Evolutionary conservation across 2,113 vertebrate genomes (phyloP).

Genomic region (Carollia perspicillata): DNA sequence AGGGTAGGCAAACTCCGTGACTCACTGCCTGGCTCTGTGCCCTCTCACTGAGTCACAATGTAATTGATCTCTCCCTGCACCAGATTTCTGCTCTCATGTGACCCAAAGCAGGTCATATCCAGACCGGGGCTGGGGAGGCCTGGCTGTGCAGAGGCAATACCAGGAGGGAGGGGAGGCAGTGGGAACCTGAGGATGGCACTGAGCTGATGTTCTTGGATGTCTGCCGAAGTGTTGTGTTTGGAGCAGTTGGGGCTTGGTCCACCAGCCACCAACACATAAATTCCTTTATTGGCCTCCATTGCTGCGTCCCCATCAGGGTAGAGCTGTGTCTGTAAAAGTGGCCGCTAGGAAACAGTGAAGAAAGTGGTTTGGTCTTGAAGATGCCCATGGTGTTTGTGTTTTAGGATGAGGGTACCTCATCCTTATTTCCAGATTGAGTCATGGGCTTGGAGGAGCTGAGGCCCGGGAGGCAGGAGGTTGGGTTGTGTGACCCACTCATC

Average conservation of each 20-base stretch:
- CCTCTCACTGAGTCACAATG: conserved; percentile 59
- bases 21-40: conserved; percentile 65
- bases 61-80: conserved; percentile 47
- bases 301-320: background rate
- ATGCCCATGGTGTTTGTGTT: background rate
- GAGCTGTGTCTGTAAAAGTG: background rate
- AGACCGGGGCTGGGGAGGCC: background rate
- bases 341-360: background rate
- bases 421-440: background rate
- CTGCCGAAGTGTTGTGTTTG: background rate
- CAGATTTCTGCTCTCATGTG: conserved; percentile 60
- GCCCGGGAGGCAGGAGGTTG: background rate
- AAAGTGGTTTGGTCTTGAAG: background rate
- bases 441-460: background rate
- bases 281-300: background rate
- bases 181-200: background rate
- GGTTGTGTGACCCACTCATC: background rate
- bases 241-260: background rate
- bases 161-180: background rate
- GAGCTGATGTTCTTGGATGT: background rate
- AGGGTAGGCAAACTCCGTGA: conserved; percentile 57
- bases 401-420: background rate
- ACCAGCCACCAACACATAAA: background rate
- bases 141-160: background rate
- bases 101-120: conserved; percentile 43